Evolutionary conservation across 1,140 invertebrate genomes (phyloP), one percentile per base, ranked within the genome.

Genomic region (Episyrphus balteatus): DNA sequence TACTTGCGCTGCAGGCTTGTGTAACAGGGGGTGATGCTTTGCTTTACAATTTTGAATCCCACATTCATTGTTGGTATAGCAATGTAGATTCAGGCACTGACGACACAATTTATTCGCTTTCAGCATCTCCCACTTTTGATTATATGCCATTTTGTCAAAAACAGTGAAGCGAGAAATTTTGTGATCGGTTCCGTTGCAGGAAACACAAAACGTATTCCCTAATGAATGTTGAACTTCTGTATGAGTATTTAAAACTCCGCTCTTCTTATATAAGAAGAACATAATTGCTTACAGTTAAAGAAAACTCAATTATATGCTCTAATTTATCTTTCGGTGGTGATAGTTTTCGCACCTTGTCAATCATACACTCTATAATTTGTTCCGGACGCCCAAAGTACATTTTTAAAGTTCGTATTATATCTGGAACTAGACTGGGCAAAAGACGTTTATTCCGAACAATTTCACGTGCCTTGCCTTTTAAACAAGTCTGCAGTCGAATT

Each of bases 371-470:
- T 11, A 47, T 12, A 5, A 47, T 47, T 8, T 34, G 13, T 17
- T 47, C 46, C 3, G 45, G 37, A 14, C 38, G 17, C 14, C 45
- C 45, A 21, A 46, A 46, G 19, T 33, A 46, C 44, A 46, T 46
- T n/a, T 21, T 15, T 7, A 47, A 15, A 10, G 46, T 47, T 18
- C 33, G 46, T n/a, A 47, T 47, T 13, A 47, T 47, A 30, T 47
- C 46, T 11, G n/a, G 7, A 13, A 47, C 46, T 40, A 42, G 21
- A 3, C n/a, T 17, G 7, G 40, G 40, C 15, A 36, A 5, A 14
- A 48, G 31, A 11, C 31, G 31, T 10, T 48, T 48, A 12, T 18
- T 42, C 26, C 37, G 19, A 17, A 36, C 46, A 17, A 48, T 10
- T 17, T 48, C 32, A 7, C 19, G 17, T 21, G 46, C 46, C 8